phyloP scores from a whole-genome alignment of 2,113 vertebrate genomes.

The Psilopsiagon aurifrons region DNA sequence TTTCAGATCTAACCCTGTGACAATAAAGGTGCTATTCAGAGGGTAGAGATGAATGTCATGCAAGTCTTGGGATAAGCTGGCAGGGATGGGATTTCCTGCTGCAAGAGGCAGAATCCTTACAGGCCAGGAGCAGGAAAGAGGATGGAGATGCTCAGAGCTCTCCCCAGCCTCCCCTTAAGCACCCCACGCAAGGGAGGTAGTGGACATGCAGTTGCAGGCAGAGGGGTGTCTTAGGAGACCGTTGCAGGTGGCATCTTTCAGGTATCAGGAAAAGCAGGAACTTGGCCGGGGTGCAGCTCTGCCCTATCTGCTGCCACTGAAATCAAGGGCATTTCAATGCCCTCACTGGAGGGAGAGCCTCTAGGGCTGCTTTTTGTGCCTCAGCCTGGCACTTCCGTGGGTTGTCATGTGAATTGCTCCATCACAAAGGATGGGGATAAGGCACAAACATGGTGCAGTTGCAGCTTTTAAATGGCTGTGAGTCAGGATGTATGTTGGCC shows the following conservation, averaged over 20 bases:
- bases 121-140: fast-evolving
- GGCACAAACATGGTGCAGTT: neutral
- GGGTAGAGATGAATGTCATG: neutral
- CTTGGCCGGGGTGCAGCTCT: neutral
- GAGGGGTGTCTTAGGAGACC: fast-evolving
- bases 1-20: neutral
- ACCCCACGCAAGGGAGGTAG: fast-evolving
- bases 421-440: neutral
- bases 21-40: neutral
- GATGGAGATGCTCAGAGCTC: neutral
- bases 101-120: neutral
- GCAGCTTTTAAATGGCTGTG: neutral
- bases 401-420: neutral
- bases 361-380: neutral
- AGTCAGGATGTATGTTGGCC: neutral
- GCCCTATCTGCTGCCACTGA: neutral
- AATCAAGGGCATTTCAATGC: neutral
- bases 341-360: neutral
- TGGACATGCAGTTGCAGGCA: neutral
- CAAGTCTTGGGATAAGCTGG: neutral
- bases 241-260: neutral
- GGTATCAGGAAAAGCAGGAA: neutral
- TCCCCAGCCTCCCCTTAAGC: neutral
- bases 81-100: neutral
- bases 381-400: neutral